Evolutionary conservation across 2,113 vertebrate species (phyloP).

Genomic region (Vombatus ursinus): DNA sequence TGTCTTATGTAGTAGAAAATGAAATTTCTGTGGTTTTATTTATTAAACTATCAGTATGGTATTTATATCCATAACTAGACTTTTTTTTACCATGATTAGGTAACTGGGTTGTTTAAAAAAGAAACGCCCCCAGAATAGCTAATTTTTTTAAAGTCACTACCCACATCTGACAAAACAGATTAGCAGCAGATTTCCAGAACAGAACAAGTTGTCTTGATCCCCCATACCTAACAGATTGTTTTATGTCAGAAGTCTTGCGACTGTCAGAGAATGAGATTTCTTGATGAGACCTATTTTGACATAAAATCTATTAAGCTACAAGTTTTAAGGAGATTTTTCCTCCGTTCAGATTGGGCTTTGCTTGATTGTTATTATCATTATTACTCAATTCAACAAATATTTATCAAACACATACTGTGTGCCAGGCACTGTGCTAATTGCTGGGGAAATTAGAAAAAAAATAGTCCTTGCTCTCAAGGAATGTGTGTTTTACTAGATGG

Average conservation of each 20-base stretch:
- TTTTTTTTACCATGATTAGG: conserved; percentile 59
- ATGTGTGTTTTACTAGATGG: background rate
- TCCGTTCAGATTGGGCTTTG: conserved; percentile 28
- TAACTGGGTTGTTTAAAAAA: conserved; percentile 73
- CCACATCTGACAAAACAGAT: conserved; percentile 71
- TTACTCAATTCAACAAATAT: background rate
- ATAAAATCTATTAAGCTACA: conserved; percentile 40
- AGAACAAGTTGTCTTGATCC: conserved; percentile 68
- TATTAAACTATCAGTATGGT: background rate
- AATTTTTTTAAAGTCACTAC: conserved; percentile 54
- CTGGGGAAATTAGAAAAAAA: background rate
- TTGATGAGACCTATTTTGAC: conserved; percentile 67
- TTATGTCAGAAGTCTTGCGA: conserved; percentile 55
- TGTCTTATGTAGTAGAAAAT: background rate
- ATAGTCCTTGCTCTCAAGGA: background rate
- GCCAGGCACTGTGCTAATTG: background rate
- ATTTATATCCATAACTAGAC: conserved; percentile 32
- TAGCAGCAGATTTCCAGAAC: conserved; percentile 59
- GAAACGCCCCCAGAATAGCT: conserved; percentile 62
- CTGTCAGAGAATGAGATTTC: conserved; percentile 48
- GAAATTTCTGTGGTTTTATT: background rate
- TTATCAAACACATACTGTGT: background rate
- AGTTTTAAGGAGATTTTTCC: conserved; percentile 39
- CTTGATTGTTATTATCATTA: conserved; percentile 25
- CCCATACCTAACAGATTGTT: conserved; percentile 62